Evolutionary conservation across 2,113 vertebrate species (phyloP).

Genomic region (Spilogale gracilis): DNA sequence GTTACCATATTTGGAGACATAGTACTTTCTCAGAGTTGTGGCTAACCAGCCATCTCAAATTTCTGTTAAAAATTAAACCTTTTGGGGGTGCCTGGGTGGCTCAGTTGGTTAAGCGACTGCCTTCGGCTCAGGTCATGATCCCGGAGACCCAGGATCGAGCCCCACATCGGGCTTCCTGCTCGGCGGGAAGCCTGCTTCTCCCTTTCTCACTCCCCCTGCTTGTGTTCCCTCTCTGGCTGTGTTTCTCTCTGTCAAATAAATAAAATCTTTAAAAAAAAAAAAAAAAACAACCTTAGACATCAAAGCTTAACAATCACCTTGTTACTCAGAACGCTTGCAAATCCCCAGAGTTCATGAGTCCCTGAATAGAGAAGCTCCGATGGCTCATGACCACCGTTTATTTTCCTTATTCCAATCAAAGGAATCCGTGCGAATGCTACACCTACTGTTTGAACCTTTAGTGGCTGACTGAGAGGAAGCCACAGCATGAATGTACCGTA

Average conservation of each 20-base stretch:
- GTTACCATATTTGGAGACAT: not conserved
- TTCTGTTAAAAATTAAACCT: constrained; percentile 49
- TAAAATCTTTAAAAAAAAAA: too few relatives aligned
- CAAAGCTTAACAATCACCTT: not conserved
- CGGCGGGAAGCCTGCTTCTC: too few relatives aligned
- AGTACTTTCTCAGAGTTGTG: not conserved
- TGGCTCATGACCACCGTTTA: not conserved
- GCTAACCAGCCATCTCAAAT: not conserved
- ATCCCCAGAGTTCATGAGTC: not conserved
- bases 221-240: too few relatives aligned
- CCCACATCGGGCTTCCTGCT: too few relatives aligned
- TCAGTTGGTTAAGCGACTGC: too few relatives aligned
- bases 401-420: not conserved
- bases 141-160: too few relatives aligned
- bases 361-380: not conserved
- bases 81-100: not conserved
- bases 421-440: not conserved
- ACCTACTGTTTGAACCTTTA: not conserved
- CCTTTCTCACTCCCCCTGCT: too few relatives aligned
- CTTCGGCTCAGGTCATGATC: too few relatives aligned
- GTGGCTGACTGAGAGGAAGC: not conserved
- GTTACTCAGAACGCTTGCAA: not conserved
- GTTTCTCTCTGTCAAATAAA: too few relatives aligned
- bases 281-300: not conserved
- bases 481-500: not conserved